A percentile compares a stretch with the other conserved stretches of the same genome.
Conservation (phyloP, 2,113 vertebrate genomes). For the Machaerirhynchus nigripectus region DNA sequence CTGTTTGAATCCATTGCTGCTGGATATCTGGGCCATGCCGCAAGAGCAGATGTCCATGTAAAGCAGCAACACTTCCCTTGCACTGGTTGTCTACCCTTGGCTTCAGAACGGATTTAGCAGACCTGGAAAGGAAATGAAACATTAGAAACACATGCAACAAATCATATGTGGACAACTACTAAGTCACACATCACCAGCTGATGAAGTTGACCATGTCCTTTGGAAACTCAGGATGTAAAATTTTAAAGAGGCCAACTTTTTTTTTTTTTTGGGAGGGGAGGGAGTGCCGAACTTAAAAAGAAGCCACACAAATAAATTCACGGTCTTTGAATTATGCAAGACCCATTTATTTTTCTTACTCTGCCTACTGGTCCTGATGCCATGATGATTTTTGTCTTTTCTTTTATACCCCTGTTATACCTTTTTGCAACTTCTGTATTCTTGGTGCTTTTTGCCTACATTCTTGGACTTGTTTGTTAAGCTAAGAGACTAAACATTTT, state of each 20-base stretch:
- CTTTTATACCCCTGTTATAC: too few relatives aligned
- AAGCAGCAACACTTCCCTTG: slow-evolving; percentile 42
- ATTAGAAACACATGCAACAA: background rate
- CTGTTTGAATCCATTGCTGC: slow-evolving; percentile 86
- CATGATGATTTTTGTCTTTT: too few relatives aligned
- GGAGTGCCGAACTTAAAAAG: background rate
- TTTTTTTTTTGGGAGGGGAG: background rate
- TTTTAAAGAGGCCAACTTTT: background rate
- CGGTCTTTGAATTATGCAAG: background rate
- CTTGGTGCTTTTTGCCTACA: too few relatives aligned
- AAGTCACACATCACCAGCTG: background rate
- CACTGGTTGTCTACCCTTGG: background rate
- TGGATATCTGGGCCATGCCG: slow-evolving; percentile 93
- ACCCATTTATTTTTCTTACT: background rate
- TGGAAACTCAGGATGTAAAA: background rate
- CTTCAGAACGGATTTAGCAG: slow-evolving; percentile 2
- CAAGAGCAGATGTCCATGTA: slow-evolving; percentile 76
- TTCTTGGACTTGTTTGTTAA: too few relatives aligned
- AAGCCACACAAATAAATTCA: background rate
- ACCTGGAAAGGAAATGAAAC: slow-evolving; percentile 56
- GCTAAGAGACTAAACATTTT: too few relatives aligned
- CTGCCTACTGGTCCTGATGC: background rate
- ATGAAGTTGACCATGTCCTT: background rate
- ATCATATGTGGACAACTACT: background rate
- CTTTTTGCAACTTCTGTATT: too few relatives aligned